These are phyloP conservation scores for Chelmon rostratus DNA, from an alignment of 2,797 vertebrate species.

Conservation along the genomic window DNA sequence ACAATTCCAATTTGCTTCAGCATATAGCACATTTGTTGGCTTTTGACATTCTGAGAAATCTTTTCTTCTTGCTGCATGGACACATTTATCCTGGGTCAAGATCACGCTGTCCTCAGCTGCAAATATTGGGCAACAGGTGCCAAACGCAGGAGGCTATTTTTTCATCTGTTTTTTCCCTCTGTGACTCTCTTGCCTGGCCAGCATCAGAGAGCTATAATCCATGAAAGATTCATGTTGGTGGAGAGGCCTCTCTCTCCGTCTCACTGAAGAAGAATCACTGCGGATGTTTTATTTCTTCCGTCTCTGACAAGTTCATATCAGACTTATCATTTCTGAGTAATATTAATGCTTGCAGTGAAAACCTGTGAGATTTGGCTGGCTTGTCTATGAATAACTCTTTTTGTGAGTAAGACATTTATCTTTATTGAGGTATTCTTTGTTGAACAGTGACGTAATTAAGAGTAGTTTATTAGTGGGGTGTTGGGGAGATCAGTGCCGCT, in stretches of 20 bases:
- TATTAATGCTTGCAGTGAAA: conserved; percentile 15
- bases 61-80: conserved; percentile 24
- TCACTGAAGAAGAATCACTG: conserved; percentile 32
- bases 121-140: conserved; percentile 60
- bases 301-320: conserved; percentile 48
- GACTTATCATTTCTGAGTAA: conserved; percentile 35
- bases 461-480: conserved; percentile 18
- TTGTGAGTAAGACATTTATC: conserved; percentile 27
- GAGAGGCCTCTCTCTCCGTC: conserved; percentile 48
- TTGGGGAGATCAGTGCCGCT: conserved; percentile 10
- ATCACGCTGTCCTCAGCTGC: conserved; percentile 42
- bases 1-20: conserved; percentile 66
- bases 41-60: conserved; percentile 41
- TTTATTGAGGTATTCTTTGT: conserved; percentile 5
- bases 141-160: conserved; percentile 24
- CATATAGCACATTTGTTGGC: conserved; percentile 54
- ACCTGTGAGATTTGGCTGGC: conserved; percentile 26
- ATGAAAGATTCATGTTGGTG: conserved; percentile 68
- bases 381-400: conserved; percentile 26
- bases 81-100: conserved; percentile 48
- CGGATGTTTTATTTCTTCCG: conserved; percentile 62
- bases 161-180: conserved; percentile 18
- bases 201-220: conserved; percentile 42
- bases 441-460: conserved; percentile 28
- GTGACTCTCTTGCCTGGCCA: conserved; percentile 36